These are phyloP conservation scores for Heteromurus nitidus DNA, from an alignment of 2,888 invertebrate species.

Conservation along the genomic window DNA sequence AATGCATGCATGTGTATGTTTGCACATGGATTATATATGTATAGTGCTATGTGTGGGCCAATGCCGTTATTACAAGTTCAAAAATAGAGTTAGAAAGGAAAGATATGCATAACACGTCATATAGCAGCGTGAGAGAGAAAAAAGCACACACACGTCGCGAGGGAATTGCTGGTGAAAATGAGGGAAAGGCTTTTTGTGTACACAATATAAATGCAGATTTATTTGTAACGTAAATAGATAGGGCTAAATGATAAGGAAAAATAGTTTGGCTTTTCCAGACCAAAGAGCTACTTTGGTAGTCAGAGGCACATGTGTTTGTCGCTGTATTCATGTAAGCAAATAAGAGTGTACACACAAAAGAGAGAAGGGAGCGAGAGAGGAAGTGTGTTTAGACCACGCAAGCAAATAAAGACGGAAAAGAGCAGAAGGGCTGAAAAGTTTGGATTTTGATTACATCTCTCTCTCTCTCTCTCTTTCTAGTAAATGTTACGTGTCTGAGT, in stretches of 20 bases:
- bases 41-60: too few species aligned
- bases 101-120: too few species aligned
- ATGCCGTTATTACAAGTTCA: too few species aligned
- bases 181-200: background rate
- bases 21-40: too few species aligned
- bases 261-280: too few species aligned
- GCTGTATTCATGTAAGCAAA: slow-evolving; percentile 26
- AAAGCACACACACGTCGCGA: background rate
- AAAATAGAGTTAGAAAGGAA: too few species aligned
- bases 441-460: slow-evolving; percentile 56
- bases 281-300: too few species aligned
- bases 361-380: too few species aligned
- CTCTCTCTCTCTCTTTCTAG: slow-evolving; percentile 1
- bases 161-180: slow-evolving; percentile 3
- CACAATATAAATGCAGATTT: slow-evolving; percentile 45
- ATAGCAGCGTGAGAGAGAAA: background rate
- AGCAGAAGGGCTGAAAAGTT: slow-evolving; percentile 50
- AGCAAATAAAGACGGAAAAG: slow-evolving; percentile 47
- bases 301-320: slow-evolving; percentile 12
- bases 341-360: slow-evolving; percentile 8
- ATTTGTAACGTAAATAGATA: slow-evolving; percentile 34
- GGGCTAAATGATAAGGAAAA: slow-evolving; percentile 31
- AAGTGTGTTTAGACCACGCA: too few species aligned
- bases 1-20: too few species aligned
- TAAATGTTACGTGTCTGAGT: slow-evolving; percentile 56